Percentiles rank a stretch among this genome's conserved stretches.
Evolutionary conservation across 2,888 invertebrate genomes (phyloP).

Genomic region (Cheilosia pagana): DNA sequence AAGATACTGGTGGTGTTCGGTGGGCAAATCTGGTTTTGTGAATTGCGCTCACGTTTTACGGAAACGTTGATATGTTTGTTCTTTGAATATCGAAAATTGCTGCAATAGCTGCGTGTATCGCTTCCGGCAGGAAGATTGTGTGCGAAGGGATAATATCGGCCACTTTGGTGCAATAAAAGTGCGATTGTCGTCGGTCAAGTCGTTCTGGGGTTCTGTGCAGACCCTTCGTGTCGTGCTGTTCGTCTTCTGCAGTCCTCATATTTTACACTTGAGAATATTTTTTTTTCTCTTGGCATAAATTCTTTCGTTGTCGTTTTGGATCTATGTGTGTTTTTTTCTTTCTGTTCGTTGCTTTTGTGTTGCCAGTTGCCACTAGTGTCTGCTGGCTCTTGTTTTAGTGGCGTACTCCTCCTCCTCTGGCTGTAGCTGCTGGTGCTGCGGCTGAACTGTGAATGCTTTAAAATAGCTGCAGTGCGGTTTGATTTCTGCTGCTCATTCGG

Average conservation of each 20-base stretch:
- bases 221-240: conserved; percentile 55
- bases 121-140: conserved; percentile 42
- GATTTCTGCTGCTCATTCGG: conserved; percentile 68
- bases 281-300: conserved; percentile 66
- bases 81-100: conserved; percentile 64
- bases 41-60: conserved; percentile 59
- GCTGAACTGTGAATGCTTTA: conserved; percentile 73
- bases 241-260: conserved; percentile 71
- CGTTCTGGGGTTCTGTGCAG: conserved; percentile 1
- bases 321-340: conserved; percentile 34
- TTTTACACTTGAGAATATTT: conserved; percentile 67
- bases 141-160: conserved; percentile 32
- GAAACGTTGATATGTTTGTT: conserved; percentile 67
- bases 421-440: conserved; percentile 50
- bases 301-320: conserved; percentile 35
- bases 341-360: conserved; percentile 50
- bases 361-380: conserved; percentile 61
- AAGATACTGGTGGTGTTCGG: conserved; percentile 10
- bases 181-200: conserved; percentile 67
- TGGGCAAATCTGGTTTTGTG: conserved; percentile 29
- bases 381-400: conserved; percentile 71
- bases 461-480: conserved; percentile 75
- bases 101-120: conserved; percentile 54
- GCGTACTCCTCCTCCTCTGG: conserved; percentile 43
- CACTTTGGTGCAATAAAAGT: conserved; percentile 68